These are phyloP conservation scores for Lochmaea capreae DNA, from an alignment of 2,888 invertebrate species.

Conservation along the genomic window DNA sequence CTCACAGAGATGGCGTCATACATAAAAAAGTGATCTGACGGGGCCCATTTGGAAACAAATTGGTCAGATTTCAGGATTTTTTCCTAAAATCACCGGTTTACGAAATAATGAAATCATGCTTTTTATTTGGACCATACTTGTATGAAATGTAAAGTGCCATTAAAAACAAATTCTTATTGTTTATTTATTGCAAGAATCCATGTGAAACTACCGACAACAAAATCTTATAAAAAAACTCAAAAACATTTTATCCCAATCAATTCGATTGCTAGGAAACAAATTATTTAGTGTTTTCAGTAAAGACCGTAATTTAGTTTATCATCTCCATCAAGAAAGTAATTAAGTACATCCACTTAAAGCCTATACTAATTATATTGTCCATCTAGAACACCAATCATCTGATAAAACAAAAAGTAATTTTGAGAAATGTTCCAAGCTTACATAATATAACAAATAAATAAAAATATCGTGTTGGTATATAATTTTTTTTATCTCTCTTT, in stretches of 20 bases:
- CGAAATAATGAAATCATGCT: no score
- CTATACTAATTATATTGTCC: slow-evolving; percentile 18
- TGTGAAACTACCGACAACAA: neutral
- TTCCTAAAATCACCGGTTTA: no score
- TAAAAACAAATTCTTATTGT: no score
- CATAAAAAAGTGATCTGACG: no score
- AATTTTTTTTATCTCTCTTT: slow-evolving; percentile 47
- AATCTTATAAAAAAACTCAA: no score
- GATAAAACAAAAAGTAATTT: slow-evolving; percentile 41
- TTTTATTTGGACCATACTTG: no score
- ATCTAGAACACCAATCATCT: slow-evolving; percentile 22
- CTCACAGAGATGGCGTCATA: no score
- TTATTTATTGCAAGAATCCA: no score
- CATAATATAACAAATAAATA: slow-evolving; percentile 44
- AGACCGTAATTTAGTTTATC: slow-evolving; percentile 7
- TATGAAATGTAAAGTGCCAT: no score
- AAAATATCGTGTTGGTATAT: slow-evolving; percentile 45
- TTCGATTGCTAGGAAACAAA: neutral
- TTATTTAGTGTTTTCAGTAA: slow-evolving; percentile 11
- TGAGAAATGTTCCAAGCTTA: slow-evolving; percentile 34
- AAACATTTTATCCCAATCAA: neutral
- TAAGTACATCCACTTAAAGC: slow-evolving; percentile 20
- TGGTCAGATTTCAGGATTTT: no score
- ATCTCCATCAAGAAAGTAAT: slow-evolving; percentile 5
- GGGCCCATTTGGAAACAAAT: no score